These are phyloP conservation scores for Drosophila leontia DNA, from an alignment of 1,140 invertebrate genomes.

Conservation along the genomic window DNA sequence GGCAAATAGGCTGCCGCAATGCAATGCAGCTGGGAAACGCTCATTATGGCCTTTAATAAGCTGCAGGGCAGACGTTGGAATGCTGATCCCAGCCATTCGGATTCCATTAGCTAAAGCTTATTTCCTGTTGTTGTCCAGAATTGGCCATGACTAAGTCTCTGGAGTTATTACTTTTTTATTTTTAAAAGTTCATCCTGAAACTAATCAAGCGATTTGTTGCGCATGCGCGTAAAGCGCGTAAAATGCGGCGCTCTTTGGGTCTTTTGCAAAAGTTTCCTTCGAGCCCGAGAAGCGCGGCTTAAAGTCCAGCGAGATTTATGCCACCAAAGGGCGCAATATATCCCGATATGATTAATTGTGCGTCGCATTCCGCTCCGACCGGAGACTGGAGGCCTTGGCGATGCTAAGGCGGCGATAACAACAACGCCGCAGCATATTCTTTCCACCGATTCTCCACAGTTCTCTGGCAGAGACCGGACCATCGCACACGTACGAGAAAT, in stretches of 20 bases:
- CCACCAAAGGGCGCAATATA: conserved; percentile 73
- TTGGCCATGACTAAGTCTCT: conserved; percentile 17
- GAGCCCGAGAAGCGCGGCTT: conserved; percentile 32
- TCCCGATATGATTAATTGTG: conserved; percentile 75
- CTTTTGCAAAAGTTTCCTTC: conserved; percentile 2
- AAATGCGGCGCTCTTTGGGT: conserved; percentile 21
- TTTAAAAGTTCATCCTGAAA: conserved; percentile 36
- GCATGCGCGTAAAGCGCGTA: conserved; percentile 74
- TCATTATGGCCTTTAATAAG: conserved; percentile 43
- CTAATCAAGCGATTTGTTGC: conserved; percentile 84
- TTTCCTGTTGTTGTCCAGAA: conserved; percentile 49
- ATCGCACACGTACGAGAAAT: conserved; percentile 66
- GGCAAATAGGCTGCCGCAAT: conserved; percentile 51
- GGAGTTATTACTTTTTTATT: conserved; percentile 5
- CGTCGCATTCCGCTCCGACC: conserved; percentile 43
- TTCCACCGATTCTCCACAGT: conserved; percentile 56
- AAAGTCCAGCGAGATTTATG: conserved; percentile 69
- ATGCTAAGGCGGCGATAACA: conserved; percentile 67
- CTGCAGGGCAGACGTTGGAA: conserved; percentile 17
- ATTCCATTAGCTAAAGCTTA: conserved; percentile 53
- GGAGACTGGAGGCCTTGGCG: conserved; percentile 24
- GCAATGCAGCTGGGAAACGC: conserved; percentile 39
- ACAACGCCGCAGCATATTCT: conserved; percentile 57
- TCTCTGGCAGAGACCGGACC: conserved; percentile 18
- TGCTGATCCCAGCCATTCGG: conserved; percentile 35